Conservation (phyloP, 2,113 vertebrate genomes). For the Ovis canadensis region DNA sequence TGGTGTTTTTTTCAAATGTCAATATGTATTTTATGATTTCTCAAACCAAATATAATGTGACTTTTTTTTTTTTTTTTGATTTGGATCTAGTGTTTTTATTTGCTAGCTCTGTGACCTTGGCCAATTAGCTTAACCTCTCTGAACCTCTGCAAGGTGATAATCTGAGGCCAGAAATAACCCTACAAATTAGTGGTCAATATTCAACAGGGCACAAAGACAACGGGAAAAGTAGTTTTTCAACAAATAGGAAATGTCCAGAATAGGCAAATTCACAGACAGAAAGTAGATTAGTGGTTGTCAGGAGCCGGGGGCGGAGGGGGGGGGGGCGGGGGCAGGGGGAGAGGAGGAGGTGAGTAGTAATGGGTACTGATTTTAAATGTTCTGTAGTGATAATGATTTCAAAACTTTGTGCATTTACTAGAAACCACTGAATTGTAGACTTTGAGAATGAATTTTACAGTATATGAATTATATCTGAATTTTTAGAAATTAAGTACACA, state of each 20-base stretch:
- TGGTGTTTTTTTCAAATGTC: not conserved
- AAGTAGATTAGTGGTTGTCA: not conserved
- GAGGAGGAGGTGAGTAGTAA: not conserved
- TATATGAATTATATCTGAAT: not conserved
- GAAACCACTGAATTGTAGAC: not conserved
- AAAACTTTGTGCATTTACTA: not conserved
- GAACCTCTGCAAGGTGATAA: not conserved
- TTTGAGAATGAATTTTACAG: not conserved
- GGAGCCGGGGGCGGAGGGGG: not conserved
- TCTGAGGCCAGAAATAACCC: not conserved
- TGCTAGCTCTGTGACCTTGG: not conserved
- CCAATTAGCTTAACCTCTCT: not conserved
- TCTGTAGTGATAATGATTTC: not conserved
- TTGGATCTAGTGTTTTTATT: not conserved
- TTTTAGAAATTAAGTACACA: not conserved
- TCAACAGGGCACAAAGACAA: not conserved
- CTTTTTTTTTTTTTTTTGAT: too few species aligned
- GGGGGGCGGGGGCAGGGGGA: too few species aligned
- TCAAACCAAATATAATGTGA: not conserved
- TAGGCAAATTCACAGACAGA: not conserved
- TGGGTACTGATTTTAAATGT: not conserved
- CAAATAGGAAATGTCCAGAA: not conserved
- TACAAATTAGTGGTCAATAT: not conserved
- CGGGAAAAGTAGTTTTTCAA: not conserved
- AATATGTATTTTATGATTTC: not conserved